Percentiles rank a stretch among this genome's conserved stretches.
Evolutionary conservation across 2,888 invertebrate genomes (phyloP).

Genomic region (Tuta absoluta): DNA sequence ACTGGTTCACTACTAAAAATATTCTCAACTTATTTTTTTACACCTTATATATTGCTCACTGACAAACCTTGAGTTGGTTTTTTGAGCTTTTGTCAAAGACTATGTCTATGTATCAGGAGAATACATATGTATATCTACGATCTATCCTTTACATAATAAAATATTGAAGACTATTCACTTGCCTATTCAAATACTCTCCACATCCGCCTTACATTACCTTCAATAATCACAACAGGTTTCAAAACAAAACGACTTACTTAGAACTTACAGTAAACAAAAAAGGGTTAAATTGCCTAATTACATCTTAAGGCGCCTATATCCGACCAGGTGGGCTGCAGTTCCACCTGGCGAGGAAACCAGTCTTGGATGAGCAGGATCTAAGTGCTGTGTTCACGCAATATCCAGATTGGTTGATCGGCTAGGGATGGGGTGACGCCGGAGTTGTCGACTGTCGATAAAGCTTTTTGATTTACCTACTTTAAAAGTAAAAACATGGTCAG

Average conservation of each 20-base stretch:
- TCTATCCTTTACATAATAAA: no score
- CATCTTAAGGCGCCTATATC: conserved; percentile 6
- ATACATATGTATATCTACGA: no score
- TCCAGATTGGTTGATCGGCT: conserved; percentile 44
- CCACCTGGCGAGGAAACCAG: conserved; percentile 32
- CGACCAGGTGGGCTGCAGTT: conserved; percentile 25
- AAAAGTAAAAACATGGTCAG: no score
- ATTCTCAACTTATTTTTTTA: no score
- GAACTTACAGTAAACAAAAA: conserved; percentile 13
- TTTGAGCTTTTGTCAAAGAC: no score
- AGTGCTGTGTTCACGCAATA: conserved; percentile 42
- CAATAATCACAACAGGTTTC: background rate
- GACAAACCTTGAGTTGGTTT: no score
- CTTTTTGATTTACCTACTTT: background rate
- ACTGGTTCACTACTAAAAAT: no score
- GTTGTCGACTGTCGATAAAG: background rate
- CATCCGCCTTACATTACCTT: background rate
- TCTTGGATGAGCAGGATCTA: conserved; percentile 31
- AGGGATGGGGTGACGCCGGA: conserved; percentile 34
- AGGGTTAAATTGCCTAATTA: conserved; percentile 11
- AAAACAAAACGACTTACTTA: conserved; percentile 12
- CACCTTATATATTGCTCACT: no score
- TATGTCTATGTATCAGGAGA: no score
- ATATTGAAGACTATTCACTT: no score
- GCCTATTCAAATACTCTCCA: no score